Evolutionary conservation across 30 jellyfish, hydroid and myxozoan genomes (phyloP).

Genomic region (Hydra vulgaris): DNA sequence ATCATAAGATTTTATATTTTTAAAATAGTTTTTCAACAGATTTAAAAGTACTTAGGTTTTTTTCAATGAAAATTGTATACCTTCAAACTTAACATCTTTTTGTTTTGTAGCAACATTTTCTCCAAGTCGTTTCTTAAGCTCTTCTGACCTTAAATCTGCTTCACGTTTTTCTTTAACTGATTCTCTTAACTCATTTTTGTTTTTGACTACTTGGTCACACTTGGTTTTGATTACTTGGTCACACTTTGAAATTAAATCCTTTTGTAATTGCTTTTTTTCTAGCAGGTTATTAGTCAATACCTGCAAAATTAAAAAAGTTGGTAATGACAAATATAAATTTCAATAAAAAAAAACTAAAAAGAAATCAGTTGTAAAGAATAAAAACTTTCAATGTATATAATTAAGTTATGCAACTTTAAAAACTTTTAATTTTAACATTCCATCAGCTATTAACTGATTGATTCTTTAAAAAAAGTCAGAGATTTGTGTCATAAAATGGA

Average conservation of each 20-base stretch:
- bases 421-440: too few species aligned
- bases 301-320: background rate
- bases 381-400: too few species aligned
- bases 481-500: too few species aligned
- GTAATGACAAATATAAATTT: too few species aligned
- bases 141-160: conserved; percentile 27
- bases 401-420: too few species aligned
- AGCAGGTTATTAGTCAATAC: background rate
- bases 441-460: too few species aligned
- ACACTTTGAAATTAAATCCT: background rate
- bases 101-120: background rate
- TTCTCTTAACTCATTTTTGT: background rate
- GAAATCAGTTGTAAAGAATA: too few species aligned
- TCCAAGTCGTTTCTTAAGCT: background rate
- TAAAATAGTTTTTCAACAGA: background rate
- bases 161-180: background rate
- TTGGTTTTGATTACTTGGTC: background rate
- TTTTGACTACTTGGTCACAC: background rate
- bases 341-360: too few species aligned
- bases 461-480: too few species aligned
- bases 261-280: background rate
- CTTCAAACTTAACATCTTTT: background rate
- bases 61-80: background rate
- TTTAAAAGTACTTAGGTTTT: background rate
- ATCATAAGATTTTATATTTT: too few species aligned